Evolutionary conservation across 2,113 vertebrate genomes (phyloP).

Genomic region (Epinephelus fuscoguttatus): DNA sequence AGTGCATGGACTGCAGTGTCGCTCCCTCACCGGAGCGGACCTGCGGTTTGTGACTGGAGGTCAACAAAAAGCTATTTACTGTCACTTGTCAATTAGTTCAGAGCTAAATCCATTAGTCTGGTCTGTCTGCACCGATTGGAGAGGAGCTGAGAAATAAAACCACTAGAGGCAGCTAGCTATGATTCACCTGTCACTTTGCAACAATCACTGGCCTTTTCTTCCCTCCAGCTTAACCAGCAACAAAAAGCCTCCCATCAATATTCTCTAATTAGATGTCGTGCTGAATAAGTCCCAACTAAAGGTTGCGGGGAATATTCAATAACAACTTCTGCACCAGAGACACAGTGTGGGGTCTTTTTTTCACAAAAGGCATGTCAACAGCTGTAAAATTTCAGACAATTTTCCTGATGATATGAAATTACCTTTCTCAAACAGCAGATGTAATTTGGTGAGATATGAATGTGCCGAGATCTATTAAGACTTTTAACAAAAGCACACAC

Average conservation of each 20-base stretch:
- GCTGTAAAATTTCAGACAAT: slow-evolving; percentile 3
- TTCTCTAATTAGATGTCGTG: slow-evolving; percentile 54
- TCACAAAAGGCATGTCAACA: slow-evolving; percentile 30
- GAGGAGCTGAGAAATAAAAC: slow-evolving; percentile 42
- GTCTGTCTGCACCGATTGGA: slow-evolving; percentile 31
- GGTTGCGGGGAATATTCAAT: slow-evolving; percentile 57
- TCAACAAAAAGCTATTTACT: slow-evolving; percentile 47
- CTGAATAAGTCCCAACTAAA: slow-evolving; percentile 54
- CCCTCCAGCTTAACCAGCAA: slow-evolving; percentile 49
- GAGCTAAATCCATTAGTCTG: slow-evolving; percentile 47
- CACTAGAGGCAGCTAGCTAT: slow-evolving; percentile 36
- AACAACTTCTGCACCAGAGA: slow-evolving; percentile 33
- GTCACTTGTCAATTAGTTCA: slow-evolving; percentile 60
- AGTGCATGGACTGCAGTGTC: neutral
- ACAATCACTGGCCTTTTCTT: slow-evolving; percentile 53
- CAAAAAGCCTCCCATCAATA: slow-evolving; percentile 61
- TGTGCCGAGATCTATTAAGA: slow-evolving; percentile 4
- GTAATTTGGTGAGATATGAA: slow-evolving; percentile 22
- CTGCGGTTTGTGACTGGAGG: slow-evolving; percentile 28
- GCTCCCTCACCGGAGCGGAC: neutral
- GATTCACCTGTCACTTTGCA: slow-evolving; percentile 72
- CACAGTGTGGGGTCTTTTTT: slow-evolving; percentile 17
- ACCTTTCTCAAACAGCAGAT: neutral
- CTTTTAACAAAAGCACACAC: slow-evolving; percentile 3
- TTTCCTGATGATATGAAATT: slow-evolving; percentile 18